Evolutionary conservation across 2,113 vertebrate species (phyloP).

Genomic region (Dunckerocampus dactyliophorus): DNA sequence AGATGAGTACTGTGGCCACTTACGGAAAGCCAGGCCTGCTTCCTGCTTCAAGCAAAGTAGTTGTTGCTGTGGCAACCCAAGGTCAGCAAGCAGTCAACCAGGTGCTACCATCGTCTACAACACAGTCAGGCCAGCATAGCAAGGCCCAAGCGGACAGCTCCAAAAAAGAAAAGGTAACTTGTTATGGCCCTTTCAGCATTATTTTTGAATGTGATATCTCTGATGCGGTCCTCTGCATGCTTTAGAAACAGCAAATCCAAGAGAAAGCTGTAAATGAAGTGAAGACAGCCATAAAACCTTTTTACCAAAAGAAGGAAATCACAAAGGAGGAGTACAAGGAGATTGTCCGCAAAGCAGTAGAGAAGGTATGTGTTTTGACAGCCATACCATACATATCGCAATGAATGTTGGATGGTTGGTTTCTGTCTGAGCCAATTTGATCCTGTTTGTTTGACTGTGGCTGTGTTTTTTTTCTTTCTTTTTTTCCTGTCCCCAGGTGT

Average conservation of each 20-base stretch:
- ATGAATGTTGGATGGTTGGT: too few species aligned
- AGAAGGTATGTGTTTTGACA: conserved; percentile 79
- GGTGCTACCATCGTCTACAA: conserved; percentile 78
- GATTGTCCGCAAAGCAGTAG: conserved; percentile 96
- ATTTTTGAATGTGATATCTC: too few species aligned
- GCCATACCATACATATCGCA: too few species aligned
- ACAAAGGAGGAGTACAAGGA: conserved; percentile 98
- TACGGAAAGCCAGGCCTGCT: conserved; percentile 74
- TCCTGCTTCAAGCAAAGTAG: conserved; percentile 75
- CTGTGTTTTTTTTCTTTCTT: not conserved
- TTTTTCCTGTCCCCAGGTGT: conserved; percentile 74
- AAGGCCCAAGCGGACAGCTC: conserved; percentile 91
- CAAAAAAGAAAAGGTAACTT: conserved; percentile 91
- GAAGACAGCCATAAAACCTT: conserved; percentile 93
- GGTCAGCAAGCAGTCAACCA: conserved; percentile 72
- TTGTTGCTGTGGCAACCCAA: conserved; percentile 46
- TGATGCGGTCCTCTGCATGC: not conserved
- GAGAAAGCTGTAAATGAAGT: conserved; percentile 94
- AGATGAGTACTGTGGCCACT: conserved; percentile 73
- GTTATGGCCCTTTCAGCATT: not conserved
- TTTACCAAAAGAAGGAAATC: conserved; percentile 98
- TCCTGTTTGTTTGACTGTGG: not conserved
- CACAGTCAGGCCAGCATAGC: conserved; percentile 74
- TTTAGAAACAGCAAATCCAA: conserved; percentile 89
- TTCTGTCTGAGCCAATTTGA: not conserved